phyloP scores from a whole-genome alignment of 2,888 invertebrate genomes.

The Campoplex nolae region DNA sequence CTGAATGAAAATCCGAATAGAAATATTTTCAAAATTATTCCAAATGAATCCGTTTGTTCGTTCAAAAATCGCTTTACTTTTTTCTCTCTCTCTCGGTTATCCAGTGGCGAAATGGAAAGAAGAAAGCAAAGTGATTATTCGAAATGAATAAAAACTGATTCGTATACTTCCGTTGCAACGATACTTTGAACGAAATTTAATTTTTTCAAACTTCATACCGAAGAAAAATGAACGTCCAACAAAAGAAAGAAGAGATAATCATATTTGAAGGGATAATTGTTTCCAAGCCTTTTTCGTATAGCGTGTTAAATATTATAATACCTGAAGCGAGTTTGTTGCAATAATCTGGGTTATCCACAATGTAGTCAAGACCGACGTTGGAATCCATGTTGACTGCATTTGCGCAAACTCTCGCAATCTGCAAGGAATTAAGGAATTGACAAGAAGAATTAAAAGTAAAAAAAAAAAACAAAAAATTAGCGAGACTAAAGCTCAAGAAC shows the following conservation, averaged over 20 bases:
- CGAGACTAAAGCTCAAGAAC: background rate
- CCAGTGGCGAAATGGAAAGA: background rate
- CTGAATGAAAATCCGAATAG: background rate
- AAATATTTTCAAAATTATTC: background rate
- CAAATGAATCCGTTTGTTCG: background rate
- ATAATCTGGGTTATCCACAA: constrained; percentile 97
- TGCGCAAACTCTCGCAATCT: constrained; percentile 76
- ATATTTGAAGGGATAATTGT: background rate
- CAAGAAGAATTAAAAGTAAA: background rate
- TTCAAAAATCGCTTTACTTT: background rate
- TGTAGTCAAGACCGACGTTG: constrained; percentile 96
- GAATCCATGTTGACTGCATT: constrained; percentile 91
- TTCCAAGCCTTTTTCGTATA: background rate
- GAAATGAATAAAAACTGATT: background rate
- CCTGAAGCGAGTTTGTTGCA: constrained; percentile 94
- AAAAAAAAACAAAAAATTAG: background rate
- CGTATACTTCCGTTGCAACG: too few relatives aligned
- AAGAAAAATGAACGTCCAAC: too few relatives aligned
- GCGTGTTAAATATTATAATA: constrained; percentile 78
- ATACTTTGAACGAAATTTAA: too few relatives aligned
- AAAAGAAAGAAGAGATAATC: background rate
- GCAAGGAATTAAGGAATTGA: constrained; percentile 61
- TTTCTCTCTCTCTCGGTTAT: background rate
- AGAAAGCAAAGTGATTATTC: background rate
- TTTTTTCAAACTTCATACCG: too few relatives aligned